Evolutionary conservation across 2,888 invertebrate species (phyloP), one percentile per base, ranked within the genome.

Genomic region (Ametastegia equiseti): DNA sequence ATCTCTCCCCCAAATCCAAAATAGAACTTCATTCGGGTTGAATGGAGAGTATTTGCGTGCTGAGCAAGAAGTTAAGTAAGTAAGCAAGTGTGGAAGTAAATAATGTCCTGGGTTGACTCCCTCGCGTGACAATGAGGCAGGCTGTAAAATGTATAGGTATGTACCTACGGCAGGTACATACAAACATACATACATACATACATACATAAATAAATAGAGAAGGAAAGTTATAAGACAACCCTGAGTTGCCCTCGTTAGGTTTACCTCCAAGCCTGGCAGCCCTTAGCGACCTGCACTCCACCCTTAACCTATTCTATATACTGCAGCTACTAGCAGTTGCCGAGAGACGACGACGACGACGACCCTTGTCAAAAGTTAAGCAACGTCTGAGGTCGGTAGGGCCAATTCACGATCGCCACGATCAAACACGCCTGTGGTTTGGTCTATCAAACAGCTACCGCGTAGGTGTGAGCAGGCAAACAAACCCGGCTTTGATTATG

Each of bases 311-410:
- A 7, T 54, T 1, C 23, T 23, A 54, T 42, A 42, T 11, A 7
- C 11, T 42, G 9, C 11, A 42, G 9, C 42, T 42, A 42, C 42
- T 11, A n/a, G n/a, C 3, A 42, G 9, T 11, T 3, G 11, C 42
- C 42, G 7, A 42, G 42, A n/a, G n/a, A n/a, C n/a, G n/a, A 1
- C 54, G 9, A 9, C 23, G 54, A 7, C n/a, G 23, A 63, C 30
- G 27, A 79, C 79, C 79, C 79, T 45, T 79, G 65, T 79, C 79
- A 79, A 65, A 45, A 79, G 45, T 63, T 65, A 79, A 50, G 19
- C 78, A 42, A 13, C 45, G 79, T 79, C 50, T 45, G 33, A 33
- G 79, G 65, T 63, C 47, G 33, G 36, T 30, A 27, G 4, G 45
- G 45, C 33, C 45, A 79, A 45, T 65, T 65, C 71, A 30, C 45